Conservation (phyloP, 2,113 vertebrate species). For the Narcine bancroftii region DNA sequence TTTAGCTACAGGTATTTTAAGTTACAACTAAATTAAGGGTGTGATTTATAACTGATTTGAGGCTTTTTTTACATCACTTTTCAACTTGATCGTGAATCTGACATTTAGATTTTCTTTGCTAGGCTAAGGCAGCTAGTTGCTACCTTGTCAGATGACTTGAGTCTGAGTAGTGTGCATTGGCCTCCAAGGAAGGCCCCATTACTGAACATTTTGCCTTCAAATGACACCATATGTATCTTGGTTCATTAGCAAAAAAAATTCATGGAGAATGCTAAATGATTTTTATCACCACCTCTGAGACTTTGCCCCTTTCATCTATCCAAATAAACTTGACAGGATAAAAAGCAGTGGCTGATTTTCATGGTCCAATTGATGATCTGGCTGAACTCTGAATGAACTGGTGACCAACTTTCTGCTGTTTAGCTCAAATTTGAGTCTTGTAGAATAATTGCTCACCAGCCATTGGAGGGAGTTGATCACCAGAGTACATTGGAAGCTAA, state of each 20-base stretch:
- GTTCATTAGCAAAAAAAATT: neutral
- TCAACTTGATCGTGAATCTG: neutral
- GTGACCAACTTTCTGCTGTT: neutral
- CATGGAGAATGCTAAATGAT: neutral
- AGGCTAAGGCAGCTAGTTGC: neutral
- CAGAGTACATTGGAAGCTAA: neutral
- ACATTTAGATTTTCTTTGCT: neutral
- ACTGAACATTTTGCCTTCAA: too few relatives aligned
- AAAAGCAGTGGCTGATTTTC: neutral
- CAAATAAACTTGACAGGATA: too few relatives aligned
- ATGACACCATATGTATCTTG: neutral
- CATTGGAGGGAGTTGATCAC: too few relatives aligned
- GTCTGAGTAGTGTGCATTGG: neutral
- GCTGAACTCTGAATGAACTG: neutral
- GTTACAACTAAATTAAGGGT: neutral
- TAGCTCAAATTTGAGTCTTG: neutral
- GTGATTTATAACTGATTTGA: neutral
- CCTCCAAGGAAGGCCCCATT: neutral
- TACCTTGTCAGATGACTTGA: neutral
- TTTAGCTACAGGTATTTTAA: neutral
- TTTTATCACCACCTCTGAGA: too few relatives aligned
- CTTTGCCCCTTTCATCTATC: too few relatives aligned
- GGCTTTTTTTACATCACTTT: neutral
- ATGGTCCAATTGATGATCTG: neutral
- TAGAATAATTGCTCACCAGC: neutral